These are phyloP conservation scores for Ylistrum balloti DNA, from an alignment of 1,140 invertebrate species.

Conservation along the genomic window DNA sequence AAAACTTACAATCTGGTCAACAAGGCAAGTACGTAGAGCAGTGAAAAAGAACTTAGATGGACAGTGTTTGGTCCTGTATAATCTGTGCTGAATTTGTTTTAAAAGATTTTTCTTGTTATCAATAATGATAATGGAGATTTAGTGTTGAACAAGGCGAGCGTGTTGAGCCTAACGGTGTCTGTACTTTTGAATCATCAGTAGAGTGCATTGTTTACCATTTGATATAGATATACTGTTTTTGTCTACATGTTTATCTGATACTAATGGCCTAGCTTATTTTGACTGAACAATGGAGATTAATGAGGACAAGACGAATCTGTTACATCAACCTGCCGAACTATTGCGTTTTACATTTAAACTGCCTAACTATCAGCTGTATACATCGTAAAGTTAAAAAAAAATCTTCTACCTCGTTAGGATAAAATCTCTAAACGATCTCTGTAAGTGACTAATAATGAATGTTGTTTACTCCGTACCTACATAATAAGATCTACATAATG, in stretches of 20 bases:
- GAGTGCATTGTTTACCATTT: background rate
- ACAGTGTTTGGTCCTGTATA: too few relatives aligned
- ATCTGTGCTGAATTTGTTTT: too few relatives aligned
- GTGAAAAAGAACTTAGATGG: too few relatives aligned
- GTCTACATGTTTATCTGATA: background rate
- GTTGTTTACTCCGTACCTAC: background rate
- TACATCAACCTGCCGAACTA: background rate
- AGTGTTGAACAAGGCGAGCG: background rate
- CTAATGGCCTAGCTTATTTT: background rate
- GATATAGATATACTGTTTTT: background rate
- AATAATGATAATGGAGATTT: background rate
- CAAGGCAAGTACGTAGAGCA: too few relatives aligned
- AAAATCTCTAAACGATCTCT: background rate
- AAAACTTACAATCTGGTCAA: too few relatives aligned
- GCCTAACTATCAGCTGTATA: background rate
- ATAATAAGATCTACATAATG: background rate
- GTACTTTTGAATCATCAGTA: background rate
- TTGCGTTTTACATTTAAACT: background rate
- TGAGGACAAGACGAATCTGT: background rate
- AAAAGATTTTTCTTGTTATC: too few relatives aligned
- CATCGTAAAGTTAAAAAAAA: conserved; percentile 11
- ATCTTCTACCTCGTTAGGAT: background rate
- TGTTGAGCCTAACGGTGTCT: background rate
- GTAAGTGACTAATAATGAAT: background rate
- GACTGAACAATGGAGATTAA: background rate